Evolutionary conservation across 2,888 invertebrate genomes (phyloP).

Genomic region (Ptilodon capucinus): DNA sequence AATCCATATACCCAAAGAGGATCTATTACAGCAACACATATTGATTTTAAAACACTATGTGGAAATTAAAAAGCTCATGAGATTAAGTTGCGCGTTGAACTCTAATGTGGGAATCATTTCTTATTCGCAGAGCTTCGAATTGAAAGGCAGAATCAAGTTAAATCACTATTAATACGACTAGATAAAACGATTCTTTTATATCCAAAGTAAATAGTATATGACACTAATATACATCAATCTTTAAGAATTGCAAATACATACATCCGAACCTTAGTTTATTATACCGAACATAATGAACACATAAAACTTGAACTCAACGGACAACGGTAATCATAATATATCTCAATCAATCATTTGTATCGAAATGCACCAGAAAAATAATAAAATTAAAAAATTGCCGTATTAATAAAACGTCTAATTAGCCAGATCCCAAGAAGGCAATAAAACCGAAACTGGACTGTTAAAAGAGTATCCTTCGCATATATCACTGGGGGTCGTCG

Average conservation of each 20-base stretch:
- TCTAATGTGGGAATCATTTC: conserved; percentile 41
- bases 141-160: too few relatives aligned
- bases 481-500: conserved; percentile 69
- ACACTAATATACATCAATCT: too few relatives aligned
- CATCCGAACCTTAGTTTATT: background rate
- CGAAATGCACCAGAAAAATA: conserved; percentile 3
- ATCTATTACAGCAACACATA: too few relatives aligned
- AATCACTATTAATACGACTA: too few relatives aligned
- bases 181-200: too few relatives aligned
- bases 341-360: conserved; percentile 2
- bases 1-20: too few relatives aligned
- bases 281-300: conserved; percentile 7
- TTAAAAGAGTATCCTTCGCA: conserved; percentile 32
- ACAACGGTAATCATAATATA: conserved; percentile 8
- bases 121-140: conserved; percentile 1
- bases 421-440: conserved; percentile 15
- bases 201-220: too few relatives aligned
- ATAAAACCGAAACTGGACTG: conserved; percentile 34
- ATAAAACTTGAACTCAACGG: conserved; percentile 8
- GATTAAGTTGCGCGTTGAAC: conserved; percentile 54
- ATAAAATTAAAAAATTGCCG: background rate
- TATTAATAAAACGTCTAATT: background rate
- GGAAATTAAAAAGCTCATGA: background rate
- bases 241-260: conserved; percentile 5
- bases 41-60: too few relatives aligned